phyloP scores from a whole-genome alignment of 2,113 vertebrate genomes.

The Channa argus region DNA sequence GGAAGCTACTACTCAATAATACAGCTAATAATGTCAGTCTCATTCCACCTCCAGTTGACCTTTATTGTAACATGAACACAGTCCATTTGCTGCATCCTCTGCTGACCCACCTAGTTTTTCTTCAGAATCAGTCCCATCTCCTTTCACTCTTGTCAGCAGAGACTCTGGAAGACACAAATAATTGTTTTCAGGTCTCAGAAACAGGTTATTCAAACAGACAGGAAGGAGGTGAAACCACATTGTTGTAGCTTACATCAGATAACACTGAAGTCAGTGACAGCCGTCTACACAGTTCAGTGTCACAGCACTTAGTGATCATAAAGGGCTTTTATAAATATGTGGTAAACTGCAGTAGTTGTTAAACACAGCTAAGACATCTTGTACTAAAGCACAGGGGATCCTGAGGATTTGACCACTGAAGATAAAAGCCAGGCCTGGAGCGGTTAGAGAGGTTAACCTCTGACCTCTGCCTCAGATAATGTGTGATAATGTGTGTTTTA shows the following conservation, averaged over 20 bases:
- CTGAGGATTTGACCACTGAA: too few species aligned
- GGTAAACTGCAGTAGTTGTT: neutral
- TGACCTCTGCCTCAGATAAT: neutral
- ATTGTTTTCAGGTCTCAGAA: constrained; percentile 24
- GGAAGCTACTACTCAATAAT: neutral
- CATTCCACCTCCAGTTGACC: neutral
- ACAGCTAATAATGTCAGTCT: neutral
- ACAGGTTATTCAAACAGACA: neutral
- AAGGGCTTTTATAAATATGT: neutral
- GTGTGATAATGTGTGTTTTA: neutral
- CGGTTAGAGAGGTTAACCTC: constrained; percentile 1
- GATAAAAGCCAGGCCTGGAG: too few species aligned
- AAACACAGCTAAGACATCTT: neutral
- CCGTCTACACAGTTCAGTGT: neutral
- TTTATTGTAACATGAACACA: too few species aligned
- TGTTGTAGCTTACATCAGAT: constrained; percentile 29
- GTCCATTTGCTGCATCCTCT: neutral
- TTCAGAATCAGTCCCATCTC: constrained; percentile 37
- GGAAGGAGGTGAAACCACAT: constrained; percentile 18
- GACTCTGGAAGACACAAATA: constrained; percentile 66
- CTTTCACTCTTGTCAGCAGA: constrained; percentile 54
- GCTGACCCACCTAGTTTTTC: constrained; percentile 37
- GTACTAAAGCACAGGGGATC: too few species aligned
- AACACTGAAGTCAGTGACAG: neutral
- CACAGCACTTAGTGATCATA: neutral